Evolutionary conservation across 2,888 invertebrate genomes (phyloP), one percentile per base, ranked within the genome.

Genomic region (Nasonovia ribisnigri): DNA sequence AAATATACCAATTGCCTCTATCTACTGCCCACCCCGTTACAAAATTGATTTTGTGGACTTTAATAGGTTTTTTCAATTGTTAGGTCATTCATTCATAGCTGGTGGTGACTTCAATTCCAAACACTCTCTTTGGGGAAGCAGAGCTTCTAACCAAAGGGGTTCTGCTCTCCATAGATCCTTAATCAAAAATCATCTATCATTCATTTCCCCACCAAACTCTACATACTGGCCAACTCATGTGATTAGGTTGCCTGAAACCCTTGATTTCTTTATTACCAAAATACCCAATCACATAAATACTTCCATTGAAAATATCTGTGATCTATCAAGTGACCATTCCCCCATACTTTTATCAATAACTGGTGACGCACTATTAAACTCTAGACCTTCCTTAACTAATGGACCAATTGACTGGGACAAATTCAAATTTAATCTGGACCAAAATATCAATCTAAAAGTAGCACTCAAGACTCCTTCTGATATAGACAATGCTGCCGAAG

Each of bases 81-180:
- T 88, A 51, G 87, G 24, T 88, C 87, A 88, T 51, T 88, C 87
- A n/a, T 88, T 88, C 87, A 88, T 88, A n/a, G 84, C 84, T 20
- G 84, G 84, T n/a, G n/a, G n/a, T n/a, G n/a, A n/a, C n/a, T n/a
- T n/a, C n/a, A n/a, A n/a, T n/a, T n/a, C n/a, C n/a, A n/a, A n/a
- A n/a, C n/a, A n/a, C n/a, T n/a, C n/a, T n/a, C n/a, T n/a, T n/a
- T n/a, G n/a, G n/a, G n/a, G n/a, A n/a, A n/a, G n/a, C n/a, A n/a
- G n/a, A n/a, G n/a, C n/a, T n/a, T n/a, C n/a, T n/a, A n/a, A n/a
- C n/a, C n/a, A n/a, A n/a, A n/a, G n/a, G n/a, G n/a, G n/a, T n/a
- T n/a, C n/a, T n/a, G n/a, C n/a, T n/a, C n/a, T n/a, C n/a, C n/a
- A n/a, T n/a, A n/a, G n/a, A n/a, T n/a, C n/a, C n/a, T n/a, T n/a